phyloP scores from a whole-genome alignment of 2,113 vertebrate genomes.

The Semnornis frantzii region DNA sequence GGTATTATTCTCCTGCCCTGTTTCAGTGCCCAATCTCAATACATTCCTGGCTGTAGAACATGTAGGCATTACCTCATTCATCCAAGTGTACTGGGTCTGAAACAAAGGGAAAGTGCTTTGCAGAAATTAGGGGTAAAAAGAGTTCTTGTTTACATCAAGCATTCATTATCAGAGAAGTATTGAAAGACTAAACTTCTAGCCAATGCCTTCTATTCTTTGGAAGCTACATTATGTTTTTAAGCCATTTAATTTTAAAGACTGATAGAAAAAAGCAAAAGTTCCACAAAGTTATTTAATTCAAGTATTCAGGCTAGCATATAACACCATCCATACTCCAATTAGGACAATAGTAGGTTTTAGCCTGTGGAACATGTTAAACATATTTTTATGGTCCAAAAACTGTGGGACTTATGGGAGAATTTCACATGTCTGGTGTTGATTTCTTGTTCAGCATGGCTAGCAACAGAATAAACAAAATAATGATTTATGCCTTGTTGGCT shows the following conservation, averaged over 20 bases:
- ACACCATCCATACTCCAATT: not conserved
- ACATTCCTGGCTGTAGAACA: slow-evolving; percentile 32
- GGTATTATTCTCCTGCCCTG: not conserved
- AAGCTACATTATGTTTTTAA: not conserved
- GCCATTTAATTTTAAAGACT: not conserved
- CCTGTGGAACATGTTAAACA: not conserved
- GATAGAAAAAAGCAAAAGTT: not conserved
- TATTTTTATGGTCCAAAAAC: not conserved
- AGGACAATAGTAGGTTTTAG: not conserved
- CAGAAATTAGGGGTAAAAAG: not conserved
- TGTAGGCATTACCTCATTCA: slow-evolving; percentile 29
- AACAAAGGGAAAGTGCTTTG: slow-evolving; percentile 36
- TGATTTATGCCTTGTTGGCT: slow-evolving; percentile 65
- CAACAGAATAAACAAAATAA: slow-evolving; percentile 40
- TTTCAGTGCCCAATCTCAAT: not conserved
- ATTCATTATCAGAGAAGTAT: not conserved
- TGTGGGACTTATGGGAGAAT: not conserved
- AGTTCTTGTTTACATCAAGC: slow-evolving; percentile 14
- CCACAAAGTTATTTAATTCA: fast-evolving
- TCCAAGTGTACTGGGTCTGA: not conserved
- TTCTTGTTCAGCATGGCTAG: slow-evolving; percentile 46
- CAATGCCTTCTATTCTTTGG: not conserved
- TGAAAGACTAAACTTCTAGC: not conserved
- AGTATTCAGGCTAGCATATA: not conserved
- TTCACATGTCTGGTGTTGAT: not conserved